Base-by-base conservation (phyloP, 2,113 vertebrate genomes). In the Oreochromis aureus region DNA sequence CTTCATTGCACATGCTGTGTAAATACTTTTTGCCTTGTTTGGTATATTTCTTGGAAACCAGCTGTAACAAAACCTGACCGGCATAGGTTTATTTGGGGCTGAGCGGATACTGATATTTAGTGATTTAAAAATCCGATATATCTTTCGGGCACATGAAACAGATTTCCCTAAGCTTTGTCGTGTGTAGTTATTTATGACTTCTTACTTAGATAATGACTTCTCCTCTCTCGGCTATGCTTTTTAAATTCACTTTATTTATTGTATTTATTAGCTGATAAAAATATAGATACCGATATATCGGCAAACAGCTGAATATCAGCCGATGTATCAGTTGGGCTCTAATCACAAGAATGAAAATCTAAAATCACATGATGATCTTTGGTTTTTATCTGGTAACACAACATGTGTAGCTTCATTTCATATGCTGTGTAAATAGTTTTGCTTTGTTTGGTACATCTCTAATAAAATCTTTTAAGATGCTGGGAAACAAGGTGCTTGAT, bases 11-110 rank as follows among this genome's bases (percentile, higher is more conserved):
- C 13, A 27, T 34, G 54, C 58, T 63, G 24, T 83, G 5, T 13
- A 30, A 82, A 54, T 44, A 24, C 19, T 19, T 58, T 73, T 53
- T 79, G 73, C 30, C 10, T 53, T 32, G 30, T 69, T 36, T 46
- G 39, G 36, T 48, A 48, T 46, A 76, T 76, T 18, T 27, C 41
- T 76, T 27, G 9, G 41, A 48, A 76, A 76, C 24, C 4, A 76
- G 41, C 22, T 30, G 24, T 48, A 48, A 76, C 30, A 30, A 76
- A 76, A 46, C 69, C 41, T 27, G 5, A 46, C 13, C 6, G 5
- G 13, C 41, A 27, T 0, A 1, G 61, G 10, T 10, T 66, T 0
- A 30, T 30, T 76, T 30, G 41, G 44, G 69, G 1, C 4, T 0
- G 61, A 66, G 18, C 4, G 0, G 41, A 30, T 7, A 76, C 41